Conservation (phyloP, 2,888 invertebrate genomes). For the Thecophora atra region DNA sequence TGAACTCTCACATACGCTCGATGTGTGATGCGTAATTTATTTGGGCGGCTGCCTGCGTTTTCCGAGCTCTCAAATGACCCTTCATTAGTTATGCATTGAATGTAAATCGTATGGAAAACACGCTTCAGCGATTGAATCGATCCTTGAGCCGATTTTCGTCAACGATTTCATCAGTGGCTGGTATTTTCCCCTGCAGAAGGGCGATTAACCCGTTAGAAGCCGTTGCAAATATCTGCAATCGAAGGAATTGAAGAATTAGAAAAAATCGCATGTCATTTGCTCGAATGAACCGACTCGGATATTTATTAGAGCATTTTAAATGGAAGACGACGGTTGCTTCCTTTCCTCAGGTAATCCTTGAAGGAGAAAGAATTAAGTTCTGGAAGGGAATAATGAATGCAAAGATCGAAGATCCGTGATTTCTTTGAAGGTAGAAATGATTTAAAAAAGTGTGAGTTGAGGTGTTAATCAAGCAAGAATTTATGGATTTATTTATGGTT, state of each 20-base stretch:
- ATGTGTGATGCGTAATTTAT: constrained; percentile 39
- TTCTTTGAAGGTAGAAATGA: no score
- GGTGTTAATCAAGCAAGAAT: no score
- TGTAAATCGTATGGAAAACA: constrained; percentile 57
- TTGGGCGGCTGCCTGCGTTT: constrained; percentile 7
- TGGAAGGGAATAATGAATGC: no score
- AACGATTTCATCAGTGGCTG: constrained; percentile 10
- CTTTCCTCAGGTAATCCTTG: no score
- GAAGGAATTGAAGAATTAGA: not conserved
- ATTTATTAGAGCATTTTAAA: not conserved
- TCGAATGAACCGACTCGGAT: constrained; percentile 15
- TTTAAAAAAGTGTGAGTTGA: no score
- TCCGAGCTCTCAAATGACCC: constrained; percentile 45
- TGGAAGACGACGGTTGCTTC: no score
- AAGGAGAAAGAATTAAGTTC: no score
- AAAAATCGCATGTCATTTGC: constrained; percentile 13
- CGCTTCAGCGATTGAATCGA: constrained; percentile 47
- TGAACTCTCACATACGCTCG: constrained; percentile 22
- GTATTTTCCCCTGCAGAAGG: constrained; percentile 7
- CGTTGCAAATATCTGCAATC: not conserved
- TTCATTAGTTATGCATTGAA: constrained; percentile 58
- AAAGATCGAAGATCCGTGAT: not conserved
- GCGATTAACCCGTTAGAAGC: constrained; percentile 14
- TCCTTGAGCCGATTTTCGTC: constrained; percentile 34
- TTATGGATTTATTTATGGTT: no score